A percentile compares a stretch with the other conserved stretches of the same genome.
These are phyloP conservation scores for Streblospio benedicti DNA, from an alignment of 1,140 invertebrate genomes.

Conservation along the genomic window DNA sequence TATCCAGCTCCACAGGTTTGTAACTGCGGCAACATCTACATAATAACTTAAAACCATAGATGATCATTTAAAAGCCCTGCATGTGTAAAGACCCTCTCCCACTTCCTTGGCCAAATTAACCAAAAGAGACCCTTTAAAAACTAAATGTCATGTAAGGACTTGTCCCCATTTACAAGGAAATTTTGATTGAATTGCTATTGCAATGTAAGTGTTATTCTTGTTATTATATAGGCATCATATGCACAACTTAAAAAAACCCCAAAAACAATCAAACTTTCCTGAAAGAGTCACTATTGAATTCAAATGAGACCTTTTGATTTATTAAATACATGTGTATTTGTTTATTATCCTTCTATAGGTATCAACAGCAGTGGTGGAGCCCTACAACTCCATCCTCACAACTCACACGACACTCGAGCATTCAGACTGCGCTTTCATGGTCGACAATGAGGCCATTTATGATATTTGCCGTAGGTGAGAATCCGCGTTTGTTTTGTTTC, in stretches of 20 bases:
- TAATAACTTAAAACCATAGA: not conserved
- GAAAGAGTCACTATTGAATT: too few relatives aligned
- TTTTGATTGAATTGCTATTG: too few relatives aligned
- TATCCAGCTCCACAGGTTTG: conserved; percentile 72
- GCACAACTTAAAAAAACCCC: not conserved
- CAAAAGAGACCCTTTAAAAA: too few relatives aligned
- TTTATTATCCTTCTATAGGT: too few relatives aligned
- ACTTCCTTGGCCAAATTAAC: not conserved
- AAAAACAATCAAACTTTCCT: too few relatives aligned
- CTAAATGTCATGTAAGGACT: too few relatives aligned
- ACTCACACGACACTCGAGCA: conserved; percentile 39
- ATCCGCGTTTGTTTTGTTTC: too few relatives aligned
- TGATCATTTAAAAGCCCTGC: conserved; percentile 1
- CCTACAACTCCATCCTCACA: conserved; percentile 49
- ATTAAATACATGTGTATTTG: conserved; percentile 43
- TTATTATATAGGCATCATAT: too few relatives aligned
- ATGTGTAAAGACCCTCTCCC: conserved; percentile 2
- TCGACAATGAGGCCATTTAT: conserved; percentile 36
- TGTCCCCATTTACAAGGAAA: too few relatives aligned
- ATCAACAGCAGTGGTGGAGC: conserved; percentile 47
- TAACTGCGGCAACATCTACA: not conserved
- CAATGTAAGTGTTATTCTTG: too few relatives aligned
- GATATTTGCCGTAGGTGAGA: conserved; percentile 31
- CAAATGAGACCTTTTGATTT: too few relatives aligned
- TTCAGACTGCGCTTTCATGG: conserved; percentile 40